A percentile compares a stretch with the other conserved stretches of the same genome.
Evolutionary conservation across 2,113 vertebrate genomes (phyloP).

Genomic region (Thamnaconus septentrionalis): DNA sequence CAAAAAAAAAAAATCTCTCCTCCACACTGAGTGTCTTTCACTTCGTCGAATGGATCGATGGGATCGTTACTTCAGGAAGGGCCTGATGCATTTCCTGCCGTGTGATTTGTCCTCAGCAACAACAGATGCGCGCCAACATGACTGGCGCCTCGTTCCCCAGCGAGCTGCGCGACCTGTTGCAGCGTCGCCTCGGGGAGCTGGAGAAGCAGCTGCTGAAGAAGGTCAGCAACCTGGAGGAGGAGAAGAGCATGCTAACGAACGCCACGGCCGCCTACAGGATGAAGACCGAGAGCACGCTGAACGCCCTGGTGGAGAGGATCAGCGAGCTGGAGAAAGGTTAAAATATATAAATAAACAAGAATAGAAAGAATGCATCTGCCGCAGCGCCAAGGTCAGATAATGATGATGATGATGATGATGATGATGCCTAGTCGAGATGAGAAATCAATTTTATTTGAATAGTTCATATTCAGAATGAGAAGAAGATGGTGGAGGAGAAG

Average conservation of each 20-base stretch:
- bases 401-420: too few species aligned
- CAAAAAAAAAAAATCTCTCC: too few species aligned
- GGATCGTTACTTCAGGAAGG: too few species aligned
- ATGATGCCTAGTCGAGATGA: too few species aligned
- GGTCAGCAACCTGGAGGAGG: slow-evolving; percentile 90
- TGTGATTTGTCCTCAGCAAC: slow-evolving; percentile 69
- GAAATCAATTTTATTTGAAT: too few species aligned
- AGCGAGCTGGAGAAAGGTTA: slow-evolving; percentile 92
- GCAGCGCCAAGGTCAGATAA: too few species aligned
- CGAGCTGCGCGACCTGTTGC: slow-evolving; percentile 90
- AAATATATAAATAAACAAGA: too few species aligned
- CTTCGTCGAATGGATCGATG: too few species aligned
- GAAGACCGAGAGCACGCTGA: slow-evolving; percentile 88
- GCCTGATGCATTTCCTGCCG: neutral
- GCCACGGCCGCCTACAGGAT: slow-evolving; percentile 88
- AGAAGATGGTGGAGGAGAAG: too few species aligned
- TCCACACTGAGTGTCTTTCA: too few species aligned
- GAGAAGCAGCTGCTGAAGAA: slow-evolving; percentile 92
- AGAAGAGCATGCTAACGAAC: slow-evolving; percentile 90
- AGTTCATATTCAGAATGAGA: too few species aligned
- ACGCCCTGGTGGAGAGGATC: slow-evolving; percentile 88
- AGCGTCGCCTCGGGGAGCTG: slow-evolving; percentile 86
- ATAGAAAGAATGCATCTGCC: too few species aligned
- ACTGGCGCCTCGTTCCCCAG: slow-evolving; percentile 82
- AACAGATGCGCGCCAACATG: slow-evolving; percentile 86